A percentile compares a stretch with the other conserved stretches of the same genome.
phyloP scores from a whole-genome alignment of 2,888 invertebrate species.

The Volucella inflata region DNA sequence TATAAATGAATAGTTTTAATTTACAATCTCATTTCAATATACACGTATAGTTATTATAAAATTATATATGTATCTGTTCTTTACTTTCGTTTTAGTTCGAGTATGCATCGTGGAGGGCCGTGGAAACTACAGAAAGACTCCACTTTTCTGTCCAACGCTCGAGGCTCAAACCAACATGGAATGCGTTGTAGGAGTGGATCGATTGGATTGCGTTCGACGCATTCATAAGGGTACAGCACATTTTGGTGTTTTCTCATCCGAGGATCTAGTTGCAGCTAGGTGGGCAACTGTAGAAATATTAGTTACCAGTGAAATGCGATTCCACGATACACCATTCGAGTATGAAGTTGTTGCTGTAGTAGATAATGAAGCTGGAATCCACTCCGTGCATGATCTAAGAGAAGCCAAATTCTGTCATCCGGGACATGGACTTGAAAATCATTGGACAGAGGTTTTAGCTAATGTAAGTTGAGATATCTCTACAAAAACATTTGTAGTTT shows the following conservation, averaged over 20 bases:
- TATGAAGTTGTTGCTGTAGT: constrained; percentile 89
- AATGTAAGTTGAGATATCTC: constrained; percentile 85
- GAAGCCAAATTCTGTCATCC: constrained; percentile 93
- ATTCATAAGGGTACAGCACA: constrained; percentile 92
- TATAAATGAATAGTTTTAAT: too few relatives aligned
- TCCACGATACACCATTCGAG: constrained; percentile 85
- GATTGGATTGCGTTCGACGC: constrained; percentile 91
- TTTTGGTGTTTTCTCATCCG: constrained; percentile 92
- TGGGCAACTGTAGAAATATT: constrained; percentile 88
- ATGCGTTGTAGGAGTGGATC: constrained; percentile 90
- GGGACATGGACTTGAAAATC: constrained; percentile 89
- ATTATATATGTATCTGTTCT: constrained; percentile 76
- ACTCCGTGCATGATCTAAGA: constrained; percentile 86
- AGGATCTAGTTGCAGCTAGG: constrained; percentile 91
- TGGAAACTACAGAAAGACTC: constrained; percentile 86
- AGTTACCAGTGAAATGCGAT: constrained; percentile 88
- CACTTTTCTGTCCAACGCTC: constrained; percentile 87
- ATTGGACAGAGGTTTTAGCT: constrained; percentile 90
- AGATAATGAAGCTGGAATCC: constrained; percentile 86
- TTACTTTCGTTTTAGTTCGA: constrained; percentile 85
- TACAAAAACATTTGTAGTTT: neutral
- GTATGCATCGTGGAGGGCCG: constrained; percentile 89
- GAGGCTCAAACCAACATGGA: constrained; percentile 87
- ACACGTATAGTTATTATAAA: too few relatives aligned
- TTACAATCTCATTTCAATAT: too few relatives aligned